Percentiles rank a stretch among this genome's conserved stretches.
phyloP scores from a whole-genome alignment of 2,797 vertebrate species.

The Gymnothorax reevesii region DNA sequence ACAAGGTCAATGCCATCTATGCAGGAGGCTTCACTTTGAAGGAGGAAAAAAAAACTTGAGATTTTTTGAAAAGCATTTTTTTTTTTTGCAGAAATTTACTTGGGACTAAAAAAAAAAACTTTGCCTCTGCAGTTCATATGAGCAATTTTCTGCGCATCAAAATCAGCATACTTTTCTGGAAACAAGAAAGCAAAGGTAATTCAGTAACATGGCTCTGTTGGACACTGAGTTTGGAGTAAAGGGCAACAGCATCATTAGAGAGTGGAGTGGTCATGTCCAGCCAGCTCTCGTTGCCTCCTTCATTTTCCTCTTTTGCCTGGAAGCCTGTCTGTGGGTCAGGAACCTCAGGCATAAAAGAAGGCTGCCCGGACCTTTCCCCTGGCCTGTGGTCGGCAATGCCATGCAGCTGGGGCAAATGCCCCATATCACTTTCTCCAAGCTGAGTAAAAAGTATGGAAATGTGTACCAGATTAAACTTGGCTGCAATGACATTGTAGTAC shows the following conservation, averaged over 20 bases:
- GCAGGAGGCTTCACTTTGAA: background rate
- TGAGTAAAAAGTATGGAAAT: conserved; percentile 77
- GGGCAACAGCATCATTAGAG: conserved; percentile 63
- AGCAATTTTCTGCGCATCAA: conserved; percentile 29
- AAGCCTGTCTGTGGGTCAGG: conserved; percentile 69
- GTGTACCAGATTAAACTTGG: conserved; percentile 84
- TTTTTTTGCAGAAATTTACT: conserved; percentile 9
- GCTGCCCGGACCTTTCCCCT: conserved; percentile 80
- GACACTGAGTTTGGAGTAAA: conserved; percentile 61
- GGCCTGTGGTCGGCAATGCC: conserved; percentile 83
- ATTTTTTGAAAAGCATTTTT: background rate
- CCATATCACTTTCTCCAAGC: conserved; percentile 73
- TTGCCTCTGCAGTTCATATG: background rate
- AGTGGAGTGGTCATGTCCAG: conserved; percentile 75
- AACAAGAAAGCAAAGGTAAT: background rate
- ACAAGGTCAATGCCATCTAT: background rate
- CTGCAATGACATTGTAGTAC: conserved; percentile 74
- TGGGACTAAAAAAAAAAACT: background rate
- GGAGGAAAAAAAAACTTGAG: background rate
- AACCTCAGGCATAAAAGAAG: conserved; percentile 61
- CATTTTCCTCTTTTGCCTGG: conserved; percentile 73
- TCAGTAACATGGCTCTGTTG: conserved; percentile 51
- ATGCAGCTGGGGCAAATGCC: conserved; percentile 85
- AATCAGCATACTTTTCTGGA: conserved; percentile 13
- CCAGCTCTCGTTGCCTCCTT: conserved; percentile 73